Conservation (phyloP, 2,113 vertebrate species). For the Motacilla tschutschensis region DNA sequence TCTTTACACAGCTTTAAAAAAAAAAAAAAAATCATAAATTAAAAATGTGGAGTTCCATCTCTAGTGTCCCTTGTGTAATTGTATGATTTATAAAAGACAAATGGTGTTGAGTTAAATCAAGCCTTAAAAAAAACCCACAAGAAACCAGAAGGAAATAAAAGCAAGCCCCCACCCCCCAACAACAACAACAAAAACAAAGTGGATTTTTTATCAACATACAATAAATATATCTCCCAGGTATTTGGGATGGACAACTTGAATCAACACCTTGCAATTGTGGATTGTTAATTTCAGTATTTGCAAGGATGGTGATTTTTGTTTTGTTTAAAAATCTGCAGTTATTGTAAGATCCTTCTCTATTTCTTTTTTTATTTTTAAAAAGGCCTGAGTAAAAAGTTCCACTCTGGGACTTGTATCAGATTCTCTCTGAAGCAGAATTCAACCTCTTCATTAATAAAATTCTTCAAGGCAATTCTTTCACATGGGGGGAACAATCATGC, state of each 20-base stretch:
- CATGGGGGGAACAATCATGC: conserved; percentile 97
- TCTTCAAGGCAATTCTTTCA: conserved; percentile 93
- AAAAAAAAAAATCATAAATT: conserved; percentile 84
- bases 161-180: background rate
- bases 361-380: conserved; percentile 76
- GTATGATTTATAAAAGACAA: conserved; percentile 80
- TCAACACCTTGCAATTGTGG: conserved; percentile 77
- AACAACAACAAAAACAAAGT: conserved; percentile 55
- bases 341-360: conserved; percentile 82
- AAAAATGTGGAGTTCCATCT: conserved; percentile 75
- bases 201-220: conserved; percentile 78
- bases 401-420: conserved; percentile 87
- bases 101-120: conserved; percentile 74
- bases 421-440: conserved; percentile 84
- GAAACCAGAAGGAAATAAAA: conserved; percentile 23
- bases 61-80: conserved; percentile 75
- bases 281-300: conserved; percentile 71
- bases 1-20: conserved; percentile 75
- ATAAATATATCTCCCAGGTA: conserved; percentile 88
- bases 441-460: conserved; percentile 81
- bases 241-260: conserved; percentile 75
- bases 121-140: conserved; percentile 52
- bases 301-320: conserved; percentile 71
- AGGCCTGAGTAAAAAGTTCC: conserved; percentile 96
- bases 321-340: conserved; percentile 81